phyloP scores from a whole-genome alignment of 1,140 invertebrate genomes.

The Hestina assimilis region DNA sequence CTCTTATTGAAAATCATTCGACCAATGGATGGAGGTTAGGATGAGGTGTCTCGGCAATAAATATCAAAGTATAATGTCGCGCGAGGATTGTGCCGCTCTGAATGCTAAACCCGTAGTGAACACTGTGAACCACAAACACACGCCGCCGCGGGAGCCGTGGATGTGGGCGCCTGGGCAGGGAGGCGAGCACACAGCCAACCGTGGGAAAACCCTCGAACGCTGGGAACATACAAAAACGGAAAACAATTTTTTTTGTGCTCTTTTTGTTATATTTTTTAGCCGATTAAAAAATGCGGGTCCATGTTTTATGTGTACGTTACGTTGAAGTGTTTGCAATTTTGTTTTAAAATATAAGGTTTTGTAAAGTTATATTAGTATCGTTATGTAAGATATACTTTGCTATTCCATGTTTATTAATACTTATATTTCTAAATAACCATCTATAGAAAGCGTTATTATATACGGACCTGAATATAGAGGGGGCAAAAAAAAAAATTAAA shows the following conservation, averaged over 20 bases:
- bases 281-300: neutral
- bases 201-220: constrained; percentile 64
- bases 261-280: constrained; percentile 10
- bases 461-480: too few species aligned
- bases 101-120: constrained; percentile 72
- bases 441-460: too few species aligned
- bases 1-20: constrained; percentile 12
- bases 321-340: too few species aligned
- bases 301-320: too few species aligned
- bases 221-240: constrained; percentile 19
- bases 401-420: too few species aligned
- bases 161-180: constrained; percentile 44
- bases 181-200: constrained; percentile 51
- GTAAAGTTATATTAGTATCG: too few species aligned
- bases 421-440: too few species aligned
- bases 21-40: constrained; percentile 23
- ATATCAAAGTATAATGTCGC: constrained; percentile 72
- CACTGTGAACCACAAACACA: constrained; percentile 69
- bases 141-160: constrained; percentile 45
- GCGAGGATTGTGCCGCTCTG: constrained; percentile 63
- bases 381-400: too few species aligned
- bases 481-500: too few species aligned
- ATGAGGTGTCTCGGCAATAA: constrained; percentile 68
- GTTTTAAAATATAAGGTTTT: too few species aligned
- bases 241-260: constrained; percentile 15